Percentiles rank a stretch among this genome's conserved stretches.
Conservation (phyloP, 2,113 vertebrate species). For the Zonotrichia leucophrys region DNA sequence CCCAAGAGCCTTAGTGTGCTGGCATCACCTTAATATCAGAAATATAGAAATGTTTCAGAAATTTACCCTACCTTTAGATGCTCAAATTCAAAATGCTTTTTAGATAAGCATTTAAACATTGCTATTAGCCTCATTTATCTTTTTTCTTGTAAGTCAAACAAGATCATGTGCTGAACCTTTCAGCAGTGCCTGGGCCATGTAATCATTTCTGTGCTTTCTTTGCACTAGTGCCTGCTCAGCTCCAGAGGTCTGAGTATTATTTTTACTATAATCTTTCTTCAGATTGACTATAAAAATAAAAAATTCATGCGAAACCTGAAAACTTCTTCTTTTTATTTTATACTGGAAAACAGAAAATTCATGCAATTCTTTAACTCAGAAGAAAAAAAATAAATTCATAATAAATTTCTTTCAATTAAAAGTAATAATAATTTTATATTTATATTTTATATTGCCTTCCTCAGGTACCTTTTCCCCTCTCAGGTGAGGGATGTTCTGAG, state of each 20-base stretch:
- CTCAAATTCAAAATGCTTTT: not conserved
- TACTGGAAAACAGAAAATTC: not conserved
- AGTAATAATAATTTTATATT: not conserved
- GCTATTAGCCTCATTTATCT: not conserved
- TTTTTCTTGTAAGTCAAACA: not conserved
- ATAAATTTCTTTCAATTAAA: not conserved
- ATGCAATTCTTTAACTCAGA: not conserved
- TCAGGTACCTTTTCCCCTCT: not conserved
- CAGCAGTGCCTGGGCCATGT: not conserved
- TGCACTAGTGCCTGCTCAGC: not conserved
- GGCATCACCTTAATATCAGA: not conserved
- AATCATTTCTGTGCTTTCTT: not conserved
- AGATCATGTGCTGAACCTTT: not conserved
- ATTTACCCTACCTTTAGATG: not conserved
- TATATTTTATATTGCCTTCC: not conserved
- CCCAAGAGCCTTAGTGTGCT: not conserved
- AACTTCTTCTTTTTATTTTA: not conserved
- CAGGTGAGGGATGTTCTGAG: not conserved
- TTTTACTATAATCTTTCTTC: not conserved
- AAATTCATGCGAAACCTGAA: rapidly evolving
- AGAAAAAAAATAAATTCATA: not conserved
- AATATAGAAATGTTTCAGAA: not conserved
- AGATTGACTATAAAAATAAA: not conserved
- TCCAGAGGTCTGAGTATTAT: not conserved
- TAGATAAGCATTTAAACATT: not conserved